phyloP scores from a whole-genome alignment of 2,888 invertebrate species.

The Portevinia maculata region DNA sequence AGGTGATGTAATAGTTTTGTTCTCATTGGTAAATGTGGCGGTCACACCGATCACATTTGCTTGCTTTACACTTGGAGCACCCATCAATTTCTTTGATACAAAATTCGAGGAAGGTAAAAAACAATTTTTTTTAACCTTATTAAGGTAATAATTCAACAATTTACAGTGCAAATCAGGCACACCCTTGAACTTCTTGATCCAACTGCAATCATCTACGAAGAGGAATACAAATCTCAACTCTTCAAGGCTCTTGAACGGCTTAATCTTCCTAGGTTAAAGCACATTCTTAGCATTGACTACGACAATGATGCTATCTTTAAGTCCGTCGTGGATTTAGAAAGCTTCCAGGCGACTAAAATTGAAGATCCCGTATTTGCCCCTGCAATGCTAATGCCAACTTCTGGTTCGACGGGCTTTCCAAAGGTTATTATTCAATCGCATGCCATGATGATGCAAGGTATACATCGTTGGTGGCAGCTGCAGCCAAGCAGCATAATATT shows the following conservation, averaged over 20 bases:
- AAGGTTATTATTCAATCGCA: constrained; percentile 71
- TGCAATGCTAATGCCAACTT: constrained; percentile 72
- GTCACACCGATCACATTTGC: constrained; percentile 71
- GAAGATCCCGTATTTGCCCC: constrained; percentile 52
- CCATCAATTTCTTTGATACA: constrained; percentile 74
- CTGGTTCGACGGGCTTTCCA: constrained; percentile 74
- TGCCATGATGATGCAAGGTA: constrained; percentile 63
- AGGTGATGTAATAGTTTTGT: constrained; percentile 69
- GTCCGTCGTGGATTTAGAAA: background rate
- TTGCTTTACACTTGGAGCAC: constrained; percentile 61
- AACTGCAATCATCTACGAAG: constrained; percentile 72
- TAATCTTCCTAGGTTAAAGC: constrained; percentile 50
- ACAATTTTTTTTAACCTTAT: constrained; percentile 33
- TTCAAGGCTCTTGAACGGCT: constrained; percentile 39
- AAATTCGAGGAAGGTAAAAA: constrained; percentile 61
- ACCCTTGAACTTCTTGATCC: constrained; percentile 63
- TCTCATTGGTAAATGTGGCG: constrained; percentile 57
- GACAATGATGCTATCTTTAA: constrained; percentile 31
- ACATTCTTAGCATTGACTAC: constrained; percentile 34
- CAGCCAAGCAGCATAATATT: constrained; percentile 52
- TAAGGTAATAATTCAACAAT: background rate
- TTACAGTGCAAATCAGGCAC: constrained; percentile 57
- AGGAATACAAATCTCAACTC: constrained; percentile 42
- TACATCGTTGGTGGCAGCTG: constrained; percentile 68
- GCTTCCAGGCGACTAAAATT: constrained; percentile 44